Base-by-base conservation (phyloP, 2,888 invertebrate genomes). In the Xylophagus ater region DNA sequence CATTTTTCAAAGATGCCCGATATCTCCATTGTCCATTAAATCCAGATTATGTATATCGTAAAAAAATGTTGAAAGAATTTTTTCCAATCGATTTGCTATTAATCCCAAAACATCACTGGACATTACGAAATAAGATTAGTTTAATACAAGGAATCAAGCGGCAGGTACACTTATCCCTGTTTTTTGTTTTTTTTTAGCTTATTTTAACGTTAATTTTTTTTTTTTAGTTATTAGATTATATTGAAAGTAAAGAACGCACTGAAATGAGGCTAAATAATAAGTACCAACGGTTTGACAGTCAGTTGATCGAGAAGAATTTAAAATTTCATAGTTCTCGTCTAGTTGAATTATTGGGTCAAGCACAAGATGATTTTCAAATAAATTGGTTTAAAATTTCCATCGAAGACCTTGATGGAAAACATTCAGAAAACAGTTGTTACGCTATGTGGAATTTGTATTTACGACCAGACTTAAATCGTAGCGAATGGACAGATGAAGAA, bases 361-460 rank as follows among this genome's bases (percentile, higher is more conserved):
- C 46, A 1, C 54, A 45, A 4, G 21, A 42, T 10, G 47, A 50
- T 5, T 63, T 60, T 21, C 26, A 41, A 17, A 58, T 65, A 15
- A 60, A 65, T 38, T 65, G 66, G 66, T 43, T 52, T 33, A 51
- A 54, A 42, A 53, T 65, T 17, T 58, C 60, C 4, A 46, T 47
- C 1, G 37, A 53, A 26, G 53, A 57, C 40, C 45, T 71, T 4
- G 67, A 69, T 44, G 58, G 66, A 23, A 69, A 73, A n/a, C 81
- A 81, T 51, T 68, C 70, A 0, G 61, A 73, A 0, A 62, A 66
- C 8, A 81, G 81, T 53, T 84, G 81, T 53, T 62, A 70, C 49
- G 69, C 77, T 0, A 72, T 83, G 54, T 86, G 85, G 85, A 72
- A 74, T 42, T 66, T 78, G 15, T 79, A 74, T 52, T 56, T 83